phyloP scores from a whole-genome alignment of 2,888 invertebrate genomes.

The Harmothoe impar region DNA sequence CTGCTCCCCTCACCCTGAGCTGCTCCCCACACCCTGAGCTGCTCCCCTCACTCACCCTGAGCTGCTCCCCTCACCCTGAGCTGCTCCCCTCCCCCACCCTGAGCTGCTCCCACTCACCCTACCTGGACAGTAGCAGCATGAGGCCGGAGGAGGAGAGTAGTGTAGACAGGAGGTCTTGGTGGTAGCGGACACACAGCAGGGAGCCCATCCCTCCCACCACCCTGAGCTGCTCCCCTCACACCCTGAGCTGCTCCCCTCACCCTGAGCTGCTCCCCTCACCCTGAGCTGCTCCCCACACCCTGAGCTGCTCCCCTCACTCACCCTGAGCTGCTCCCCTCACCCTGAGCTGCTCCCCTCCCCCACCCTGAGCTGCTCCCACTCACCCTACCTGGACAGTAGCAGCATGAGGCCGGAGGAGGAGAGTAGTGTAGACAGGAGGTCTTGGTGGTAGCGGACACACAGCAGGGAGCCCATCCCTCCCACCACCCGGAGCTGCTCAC shows the following conservation, averaged over 20 bases:
- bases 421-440: too few relatives aligned
- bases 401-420: not conserved
- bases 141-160: too few relatives aligned
- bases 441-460: not conserved
- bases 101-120: not conserved
- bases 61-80: not conserved
- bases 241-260: not conserved
- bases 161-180: too few relatives aligned
- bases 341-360: not conserved
- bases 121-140: too few relatives aligned
- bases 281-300: not conserved
- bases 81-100: not conserved
- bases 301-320: too few relatives aligned
- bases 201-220: not conserved
- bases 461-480: too few relatives aligned
- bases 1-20: not conserved
- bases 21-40: not conserved
- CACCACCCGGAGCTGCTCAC: not conserved
- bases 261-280: not conserved
- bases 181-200: not conserved
- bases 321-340: not conserved
- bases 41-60: not conserved
- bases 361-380: not conserved
- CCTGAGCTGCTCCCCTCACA: conserved; percentile 27
- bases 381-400: not conserved